Base-by-base conservation (phyloP, 2,113 vertebrate species). In the Zosterops lateralis region DNA sequence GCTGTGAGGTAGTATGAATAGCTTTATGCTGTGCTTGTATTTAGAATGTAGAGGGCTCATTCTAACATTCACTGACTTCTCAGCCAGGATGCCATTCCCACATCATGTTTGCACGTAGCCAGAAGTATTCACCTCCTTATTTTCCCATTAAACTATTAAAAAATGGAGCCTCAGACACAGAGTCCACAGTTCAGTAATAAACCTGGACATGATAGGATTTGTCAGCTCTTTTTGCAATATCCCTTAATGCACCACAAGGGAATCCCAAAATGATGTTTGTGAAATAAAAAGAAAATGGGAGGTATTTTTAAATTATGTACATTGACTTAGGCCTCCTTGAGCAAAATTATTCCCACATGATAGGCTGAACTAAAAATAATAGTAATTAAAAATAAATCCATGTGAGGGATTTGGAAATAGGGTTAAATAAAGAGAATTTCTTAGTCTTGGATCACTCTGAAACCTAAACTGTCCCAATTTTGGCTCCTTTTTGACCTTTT, bases 1-100 rank as follows among this genome's bases (percentile, higher is more conserved):
- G 92, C 96, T 96, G 92, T 78, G 88, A 72, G 88, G 31, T 1
- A 2, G 60, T 86, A 90, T 67, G 92, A 94, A 78, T 75, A 81
- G 25, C 68, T 86, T 56, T 58, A 67, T 67, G 67, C 31, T 74
- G 10, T 32, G 68, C 61, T 85, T 89, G 48, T 92, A 81, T 93
- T 94, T 95, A 72, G 91, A 67, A 57, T 40, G 14, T n/a, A 40
- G 68, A 57, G 68, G 45, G 36, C 64, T 95, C 31, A 74, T 44
- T 86, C 78, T 40, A 79, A 64, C 68, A 78, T 84, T 84, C 60
- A 93, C n/a, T 0, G 7, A 13, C 26, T 89, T 71, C 68, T 80
- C 68, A 71, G 60, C 80, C n/a, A 22, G 76, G 48, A 81, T 95
- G 65, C 79, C 76, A 86, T 94, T 95, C 72, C 40, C 15, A 77